Evolutionary conservation across 2,797 vertebrate genomes (phyloP).

Genomic region (Cetoscarus ocellatus): DNA sequence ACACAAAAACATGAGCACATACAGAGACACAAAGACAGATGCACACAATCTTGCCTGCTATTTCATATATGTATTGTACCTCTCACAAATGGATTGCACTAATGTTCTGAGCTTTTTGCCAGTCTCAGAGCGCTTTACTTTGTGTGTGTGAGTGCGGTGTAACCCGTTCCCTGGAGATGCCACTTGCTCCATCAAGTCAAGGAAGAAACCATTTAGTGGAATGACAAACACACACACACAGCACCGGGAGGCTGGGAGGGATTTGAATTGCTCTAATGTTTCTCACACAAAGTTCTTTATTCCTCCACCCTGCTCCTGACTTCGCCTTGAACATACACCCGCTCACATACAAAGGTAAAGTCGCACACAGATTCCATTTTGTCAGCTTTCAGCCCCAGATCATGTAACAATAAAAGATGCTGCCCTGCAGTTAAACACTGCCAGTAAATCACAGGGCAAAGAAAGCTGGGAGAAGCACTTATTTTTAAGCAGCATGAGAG

Average conservation of each 20-base stretch:
- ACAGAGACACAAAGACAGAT: conserved; percentile 38
- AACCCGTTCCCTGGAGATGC: conserved; percentile 75
- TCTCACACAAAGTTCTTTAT: conserved; percentile 70
- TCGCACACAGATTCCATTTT: conserved; percentile 81
- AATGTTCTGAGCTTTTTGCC: conserved; percentile 72
- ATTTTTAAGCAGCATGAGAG: conserved; percentile 81
- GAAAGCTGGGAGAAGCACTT: conserved; percentile 83
- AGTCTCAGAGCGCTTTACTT: conserved; percentile 71
- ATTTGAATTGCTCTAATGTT: conserved; percentile 78
- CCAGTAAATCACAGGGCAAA: conserved; percentile 83
- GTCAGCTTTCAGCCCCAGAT: conserved; percentile 86
- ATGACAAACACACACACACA: conserved; percentile 74
- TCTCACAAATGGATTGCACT: conserved; percentile 74
- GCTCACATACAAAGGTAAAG: conserved; percentile 70
- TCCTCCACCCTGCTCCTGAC: conserved; percentile 42
- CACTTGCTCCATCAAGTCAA: conserved; percentile 81
- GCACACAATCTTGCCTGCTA: conserved; percentile 39
- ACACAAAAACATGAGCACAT: conserved; percentile 50
- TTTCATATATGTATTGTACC: conserved; percentile 56
- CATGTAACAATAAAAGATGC: conserved; percentile 86
- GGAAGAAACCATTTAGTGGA: conserved; percentile 82
- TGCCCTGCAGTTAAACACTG: conserved; percentile 84
- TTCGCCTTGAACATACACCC: conserved; percentile 66
- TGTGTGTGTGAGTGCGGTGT: conserved; percentile 59
- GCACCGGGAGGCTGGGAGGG: conserved; percentile 64